These are phyloP conservation scores for Patella vulgata DNA, from an alignment of 1,140 invertebrate species.

Conservation along the genomic window DNA sequence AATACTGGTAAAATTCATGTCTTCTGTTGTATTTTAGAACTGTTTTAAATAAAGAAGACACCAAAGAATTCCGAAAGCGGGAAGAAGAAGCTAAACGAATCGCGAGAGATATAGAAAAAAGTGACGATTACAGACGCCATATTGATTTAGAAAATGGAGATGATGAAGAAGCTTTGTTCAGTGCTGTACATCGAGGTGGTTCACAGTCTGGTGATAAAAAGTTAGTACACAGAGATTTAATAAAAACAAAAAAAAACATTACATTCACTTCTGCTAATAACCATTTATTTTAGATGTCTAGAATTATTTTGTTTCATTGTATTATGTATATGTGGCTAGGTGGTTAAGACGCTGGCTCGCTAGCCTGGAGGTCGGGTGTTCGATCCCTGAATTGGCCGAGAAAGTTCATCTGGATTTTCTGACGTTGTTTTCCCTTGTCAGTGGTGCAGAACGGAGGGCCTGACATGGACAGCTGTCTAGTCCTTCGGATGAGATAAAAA, in stretches of 20 bases:
- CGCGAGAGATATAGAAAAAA: conserved; percentile 89
- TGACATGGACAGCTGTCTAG: no score
- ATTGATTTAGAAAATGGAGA: conserved; percentile 82
- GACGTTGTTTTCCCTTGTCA: no score
- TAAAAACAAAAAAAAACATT: neutral
- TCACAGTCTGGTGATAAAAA: neutral
- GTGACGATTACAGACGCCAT: conserved; percentile 81
- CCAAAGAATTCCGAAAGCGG: conserved; percentile 84
- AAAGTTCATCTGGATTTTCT: no score
- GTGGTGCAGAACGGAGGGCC: no score
- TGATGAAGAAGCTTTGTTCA: conserved; percentile 82
- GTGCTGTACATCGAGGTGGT: conserved; percentile 58
- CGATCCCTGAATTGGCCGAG: no score
- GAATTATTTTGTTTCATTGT: no score
- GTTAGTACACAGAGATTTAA: neutral
- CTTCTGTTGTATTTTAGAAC: conserved; percentile 67
- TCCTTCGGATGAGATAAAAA: no score
- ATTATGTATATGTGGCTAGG: no score
- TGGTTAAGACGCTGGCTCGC: no score
- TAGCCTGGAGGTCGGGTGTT: no score
- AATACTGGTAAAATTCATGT: no score
- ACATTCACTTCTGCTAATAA: conserved; percentile 1
- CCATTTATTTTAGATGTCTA: no score
- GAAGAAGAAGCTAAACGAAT: conserved; percentile 87
- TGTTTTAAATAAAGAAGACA: conserved; percentile 83